Conservation (phyloP, 2,113 vertebrate species). For the Nerophis lumbriciformis region DNA sequence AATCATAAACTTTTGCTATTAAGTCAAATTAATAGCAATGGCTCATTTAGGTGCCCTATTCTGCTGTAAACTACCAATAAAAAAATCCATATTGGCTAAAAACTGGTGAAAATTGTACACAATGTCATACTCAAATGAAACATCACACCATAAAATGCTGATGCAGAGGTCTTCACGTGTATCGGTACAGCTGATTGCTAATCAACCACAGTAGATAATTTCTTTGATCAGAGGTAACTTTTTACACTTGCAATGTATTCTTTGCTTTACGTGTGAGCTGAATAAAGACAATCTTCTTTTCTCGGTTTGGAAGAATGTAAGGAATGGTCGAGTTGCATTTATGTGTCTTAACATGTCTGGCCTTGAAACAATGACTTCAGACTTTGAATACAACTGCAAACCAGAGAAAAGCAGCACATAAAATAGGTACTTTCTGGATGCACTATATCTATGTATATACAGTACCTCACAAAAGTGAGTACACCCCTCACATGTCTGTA, state of each 20-base stretch:
- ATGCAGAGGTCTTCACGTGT: too few relatives aligned
- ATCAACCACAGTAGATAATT: too few relatives aligned
- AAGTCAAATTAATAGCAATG: too few relatives aligned
- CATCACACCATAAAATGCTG: not conserved
- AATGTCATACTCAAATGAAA: not conserved
- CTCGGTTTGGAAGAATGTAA: constrained; percentile 46
- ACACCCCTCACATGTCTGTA: not conserved
- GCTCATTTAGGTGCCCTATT: too few relatives aligned
- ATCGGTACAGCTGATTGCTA: too few relatives aligned
- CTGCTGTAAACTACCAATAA: too few relatives aligned
- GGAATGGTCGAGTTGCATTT: constrained; percentile 48
- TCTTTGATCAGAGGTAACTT: not conserved
- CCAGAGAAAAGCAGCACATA: not conserved
- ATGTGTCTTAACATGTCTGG: constrained; percentile 40
- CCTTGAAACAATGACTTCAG: constrained; percentile 24
- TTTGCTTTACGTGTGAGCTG: not conserved
- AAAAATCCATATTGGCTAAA: too few relatives aligned
- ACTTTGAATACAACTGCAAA: constrained; percentile 19
- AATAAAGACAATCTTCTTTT: constrained; percentile 17
- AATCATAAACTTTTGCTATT: too few relatives aligned
- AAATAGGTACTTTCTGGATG: too few relatives aligned
- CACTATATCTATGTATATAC: too few relatives aligned
- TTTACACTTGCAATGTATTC: not conserved
- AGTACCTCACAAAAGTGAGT: not conserved
- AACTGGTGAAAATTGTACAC: not conserved